Evolutionary conservation across 2,113 vertebrate species (phyloP).

Genomic region (Glareola pratincola): DNA sequence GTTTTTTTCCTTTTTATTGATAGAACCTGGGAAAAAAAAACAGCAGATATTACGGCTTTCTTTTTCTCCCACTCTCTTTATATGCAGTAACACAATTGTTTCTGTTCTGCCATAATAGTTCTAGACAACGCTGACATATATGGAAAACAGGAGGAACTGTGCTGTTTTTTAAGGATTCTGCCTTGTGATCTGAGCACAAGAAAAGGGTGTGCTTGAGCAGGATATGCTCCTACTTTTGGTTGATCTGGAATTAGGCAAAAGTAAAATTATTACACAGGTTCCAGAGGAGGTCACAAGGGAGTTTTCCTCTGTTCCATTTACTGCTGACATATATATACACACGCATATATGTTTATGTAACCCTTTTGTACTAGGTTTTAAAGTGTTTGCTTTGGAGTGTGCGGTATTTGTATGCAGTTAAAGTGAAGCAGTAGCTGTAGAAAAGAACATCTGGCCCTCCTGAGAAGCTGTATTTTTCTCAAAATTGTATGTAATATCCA

Average conservation of each 20-base stretch:
- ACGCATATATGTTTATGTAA: background rate
- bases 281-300: background rate
- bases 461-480: slow-evolving; percentile 27
- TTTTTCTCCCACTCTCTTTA: background rate
- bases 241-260: background rate
- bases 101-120: background rate
- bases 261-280: background rate
- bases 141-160: background rate
- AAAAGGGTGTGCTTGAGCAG: background rate
- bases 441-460: slow-evolving; percentile 45
- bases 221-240: background rate
- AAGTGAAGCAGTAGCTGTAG: background rate
- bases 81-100: background rate
- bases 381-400: background rate
- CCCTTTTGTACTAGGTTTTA: background rate
- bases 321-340: background rate
- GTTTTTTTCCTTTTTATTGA: background rate
- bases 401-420: background rate
- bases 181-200: background rate
- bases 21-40: background rate
- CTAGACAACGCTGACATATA: background rate
- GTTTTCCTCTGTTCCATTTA: background rate
- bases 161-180: background rate
- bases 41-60: background rate
- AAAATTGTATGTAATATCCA: slow-evolving; percentile 22